Percentiles rank a stretch among this genome's conserved stretches.
Evolutionary conservation across 2,797 vertebrate species (phyloP).

Genomic region (Alexandromys oeconomus): DNA sequence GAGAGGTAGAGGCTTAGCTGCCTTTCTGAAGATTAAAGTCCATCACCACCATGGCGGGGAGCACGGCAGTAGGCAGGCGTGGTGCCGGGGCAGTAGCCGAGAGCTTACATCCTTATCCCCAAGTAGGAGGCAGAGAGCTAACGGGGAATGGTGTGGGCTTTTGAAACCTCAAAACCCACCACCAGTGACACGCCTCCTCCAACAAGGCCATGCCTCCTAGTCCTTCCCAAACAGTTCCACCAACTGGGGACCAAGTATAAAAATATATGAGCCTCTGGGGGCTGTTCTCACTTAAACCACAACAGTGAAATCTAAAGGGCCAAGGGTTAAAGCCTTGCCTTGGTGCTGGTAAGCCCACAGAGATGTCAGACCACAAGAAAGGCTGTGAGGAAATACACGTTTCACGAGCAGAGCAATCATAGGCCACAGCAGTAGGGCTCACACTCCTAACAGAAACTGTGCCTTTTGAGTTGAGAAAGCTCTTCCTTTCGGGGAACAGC

Average conservation of each 20-base stretch:
- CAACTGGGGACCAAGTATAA: background rate
- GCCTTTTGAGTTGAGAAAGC: too few species aligned
- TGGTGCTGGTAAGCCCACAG: constrained; percentile 57
- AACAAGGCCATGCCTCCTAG: background rate
- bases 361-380: constrained; percentile 19
- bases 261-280: background rate
- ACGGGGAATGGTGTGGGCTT: background rate
- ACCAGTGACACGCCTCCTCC: too few species aligned
- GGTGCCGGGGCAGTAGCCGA: background rate
- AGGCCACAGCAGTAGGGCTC: constrained; percentile 34
- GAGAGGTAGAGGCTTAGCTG: background rate
- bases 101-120: background rate
- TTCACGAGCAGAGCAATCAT: constrained; percentile 61
- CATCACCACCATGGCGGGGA: background rate
- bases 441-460: constrained; percentile 40
- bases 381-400: background rate
- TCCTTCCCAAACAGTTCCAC: background rate
- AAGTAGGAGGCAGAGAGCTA: background rate
- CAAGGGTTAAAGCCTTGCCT: background rate
- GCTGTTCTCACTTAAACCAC: background rate
- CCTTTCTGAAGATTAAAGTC: background rate
- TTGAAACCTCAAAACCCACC: background rate
- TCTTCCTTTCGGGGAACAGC: background rate
- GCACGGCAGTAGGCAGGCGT: background rate
- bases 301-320: background rate